Percentiles rank a stretch among this genome's conserved stretches.
phyloP scores from a whole-genome alignment of 2,797 vertebrate genomes.

The Diplodus puntazzo region DNA sequence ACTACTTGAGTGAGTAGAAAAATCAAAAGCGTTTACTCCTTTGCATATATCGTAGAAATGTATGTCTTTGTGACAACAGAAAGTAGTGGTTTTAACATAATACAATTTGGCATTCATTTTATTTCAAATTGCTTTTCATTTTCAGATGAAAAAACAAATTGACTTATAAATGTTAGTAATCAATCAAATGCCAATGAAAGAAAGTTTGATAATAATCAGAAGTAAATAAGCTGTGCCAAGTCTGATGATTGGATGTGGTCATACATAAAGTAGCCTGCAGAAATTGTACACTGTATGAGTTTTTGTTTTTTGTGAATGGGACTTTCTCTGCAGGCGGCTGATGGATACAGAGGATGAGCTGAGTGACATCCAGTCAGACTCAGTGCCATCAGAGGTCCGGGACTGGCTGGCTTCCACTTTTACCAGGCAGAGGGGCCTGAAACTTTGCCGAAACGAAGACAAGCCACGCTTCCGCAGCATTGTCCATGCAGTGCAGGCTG shows the following conservation, averaged over 20 bases:
- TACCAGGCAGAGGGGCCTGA: conserved; percentile 92
- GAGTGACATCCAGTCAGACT: conserved; percentile 93
- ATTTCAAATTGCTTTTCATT: not conserved
- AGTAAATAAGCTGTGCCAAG: too few relatives aligned
- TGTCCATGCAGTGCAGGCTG: conserved; percentile 95
- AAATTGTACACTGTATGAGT: not conserved
- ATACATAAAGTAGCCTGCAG: not conserved
- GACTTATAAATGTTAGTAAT: too few relatives aligned
- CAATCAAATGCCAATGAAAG: too few relatives aligned
- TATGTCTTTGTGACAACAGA: not conserved
- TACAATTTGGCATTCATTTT: too few relatives aligned
- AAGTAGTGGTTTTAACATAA: not conserved
- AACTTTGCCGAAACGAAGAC: conserved; percentile 90
- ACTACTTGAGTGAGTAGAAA: too few relatives aligned
- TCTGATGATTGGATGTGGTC: not conserved
- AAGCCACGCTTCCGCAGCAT: conserved; percentile 95
- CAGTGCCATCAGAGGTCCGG: conserved; percentile 94
- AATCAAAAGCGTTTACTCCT: too few relatives aligned
- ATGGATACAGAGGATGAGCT: conserved; percentile 94
- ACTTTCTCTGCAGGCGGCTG: conserved; percentile 82
- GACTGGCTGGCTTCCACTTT: conserved; percentile 98
- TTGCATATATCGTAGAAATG: too few relatives aligned
- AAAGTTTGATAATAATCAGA: not conserved
- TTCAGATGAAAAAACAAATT: not conserved
- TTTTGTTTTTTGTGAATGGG: not conserved